Evolutionary conservation across 2,888 invertebrate genomes (phyloP).

Genomic region (Netelia virgata): DNA sequence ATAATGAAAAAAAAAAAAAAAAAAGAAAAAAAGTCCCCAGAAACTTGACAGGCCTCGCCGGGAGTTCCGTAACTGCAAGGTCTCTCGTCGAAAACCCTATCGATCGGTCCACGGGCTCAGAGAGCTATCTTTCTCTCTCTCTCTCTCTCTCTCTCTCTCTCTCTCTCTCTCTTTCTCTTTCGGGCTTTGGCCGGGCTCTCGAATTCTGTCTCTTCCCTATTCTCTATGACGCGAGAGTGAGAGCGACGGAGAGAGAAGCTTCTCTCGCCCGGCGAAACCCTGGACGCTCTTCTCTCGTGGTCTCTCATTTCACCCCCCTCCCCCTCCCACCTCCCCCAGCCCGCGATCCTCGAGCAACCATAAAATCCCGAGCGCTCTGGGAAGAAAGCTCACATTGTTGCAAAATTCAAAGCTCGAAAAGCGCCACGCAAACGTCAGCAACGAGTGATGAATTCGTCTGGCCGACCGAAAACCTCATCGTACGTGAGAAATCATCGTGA

Average conservation of each 20-base stretch:
- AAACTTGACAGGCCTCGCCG: slow-evolving; percentile 14
- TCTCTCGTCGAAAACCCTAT: slow-evolving; percentile 59
- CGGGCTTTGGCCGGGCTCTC: slow-evolving; percentile 19
- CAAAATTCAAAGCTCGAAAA: slow-evolving; percentile 24
- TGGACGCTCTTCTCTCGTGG: slow-evolving; percentile 14
- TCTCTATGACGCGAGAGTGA: neutral
- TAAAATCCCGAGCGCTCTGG: neutral
- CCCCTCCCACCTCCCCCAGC: neutral
- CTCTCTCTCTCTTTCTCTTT: neutral
- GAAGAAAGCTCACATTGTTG: slow-evolving; percentile 22
- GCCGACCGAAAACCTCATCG: slow-evolving; percentile 7
- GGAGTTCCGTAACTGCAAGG: slow-evolving; percentile 51
- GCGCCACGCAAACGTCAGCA: slow-evolving; percentile 20
- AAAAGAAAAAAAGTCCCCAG: neutral
- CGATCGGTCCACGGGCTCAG: slow-evolving; percentile 44
- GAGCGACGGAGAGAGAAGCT: neutral
- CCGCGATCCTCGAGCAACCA: slow-evolving; percentile 6
- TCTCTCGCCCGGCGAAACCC: slow-evolving; percentile 41
- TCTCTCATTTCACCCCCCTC: slow-evolving; percentile 5
- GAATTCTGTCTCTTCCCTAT: neutral
- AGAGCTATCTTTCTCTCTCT: slow-evolving; percentile 5
- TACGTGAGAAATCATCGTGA: slow-evolving; percentile 36
- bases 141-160: neutral
- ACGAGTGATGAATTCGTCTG: slow-evolving; percentile 49
- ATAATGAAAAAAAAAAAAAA: neutral